These are phyloP conservation scores for Elysia chlorotica DNA, from an alignment of 1,140 invertebrate genomes.

Conservation along the genomic window DNA sequence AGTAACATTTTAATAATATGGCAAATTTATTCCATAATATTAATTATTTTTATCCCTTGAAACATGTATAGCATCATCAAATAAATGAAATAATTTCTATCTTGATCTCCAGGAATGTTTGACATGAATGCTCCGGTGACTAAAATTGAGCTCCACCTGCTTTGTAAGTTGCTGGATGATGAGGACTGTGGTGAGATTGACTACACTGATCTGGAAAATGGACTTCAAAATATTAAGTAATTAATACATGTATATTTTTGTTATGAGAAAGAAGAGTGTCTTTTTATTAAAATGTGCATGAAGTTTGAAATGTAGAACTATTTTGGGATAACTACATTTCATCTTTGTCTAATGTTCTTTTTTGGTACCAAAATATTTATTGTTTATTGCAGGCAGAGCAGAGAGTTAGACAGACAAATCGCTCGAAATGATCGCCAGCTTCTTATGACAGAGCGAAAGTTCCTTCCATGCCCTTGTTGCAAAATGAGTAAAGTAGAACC, in stretches of 20 bases:
- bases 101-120: slow-evolving; percentile 45
- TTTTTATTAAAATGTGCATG: too few species aligned
- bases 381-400: slow-evolving; percentile 9
- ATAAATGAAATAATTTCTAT: background rate
- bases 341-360: background rate
- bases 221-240: slow-evolving; percentile 44
- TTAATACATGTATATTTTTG: background rate
- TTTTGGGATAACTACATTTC: background rate
- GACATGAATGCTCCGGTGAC: slow-evolving; percentile 48
- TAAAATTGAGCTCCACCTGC: slow-evolving; percentile 44
- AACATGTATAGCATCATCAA: too few species aligned
- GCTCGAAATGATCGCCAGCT: slow-evolving; percentile 20
- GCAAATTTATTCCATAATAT: too few species aligned
- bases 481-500: slow-evolving; percentile 49
- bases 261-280: background rate
- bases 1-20: too few species aligned
- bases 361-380: background rate
- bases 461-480: slow-evolving; percentile 48
- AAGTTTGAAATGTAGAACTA: background rate
- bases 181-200: slow-evolving; percentile 51
- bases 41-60: too few species aligned
- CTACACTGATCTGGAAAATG: slow-evolving; percentile 48
- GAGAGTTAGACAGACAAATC: slow-evolving; percentile 17
- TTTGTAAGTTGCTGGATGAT: slow-evolving; percentile 48
- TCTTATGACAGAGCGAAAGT: slow-evolving; percentile 34